A percentile compares a stretch with the other conserved stretches of the same genome.
Conservation (phyloP, 2,888 invertebrate genomes). For the Platypus cylindrus region DNA sequence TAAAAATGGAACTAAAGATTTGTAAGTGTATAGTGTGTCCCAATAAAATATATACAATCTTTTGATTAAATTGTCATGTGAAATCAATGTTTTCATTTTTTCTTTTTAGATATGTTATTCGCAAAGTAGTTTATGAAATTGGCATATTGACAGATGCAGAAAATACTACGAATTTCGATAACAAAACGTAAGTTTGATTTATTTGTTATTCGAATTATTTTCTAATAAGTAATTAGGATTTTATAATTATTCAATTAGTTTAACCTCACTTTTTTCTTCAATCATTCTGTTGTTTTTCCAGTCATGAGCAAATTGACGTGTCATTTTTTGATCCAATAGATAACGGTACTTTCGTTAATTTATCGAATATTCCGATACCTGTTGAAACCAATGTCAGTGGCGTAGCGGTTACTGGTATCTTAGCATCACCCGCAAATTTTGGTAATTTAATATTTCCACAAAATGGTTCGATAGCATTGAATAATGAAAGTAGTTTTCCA, state of each 20-base stretch:
- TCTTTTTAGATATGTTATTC: slow-evolving; percentile 40
- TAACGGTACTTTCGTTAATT: slow-evolving; percentile 38
- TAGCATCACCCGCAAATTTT: slow-evolving; percentile 33
- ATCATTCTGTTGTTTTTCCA: no score
- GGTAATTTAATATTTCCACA: slow-evolving; percentile 25
- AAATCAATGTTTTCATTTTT: neutral
- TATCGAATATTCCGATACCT: slow-evolving; percentile 41
- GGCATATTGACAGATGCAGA: slow-evolving; percentile 44
- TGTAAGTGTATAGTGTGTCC: slow-evolving; percentile 6
- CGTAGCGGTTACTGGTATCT: slow-evolving; percentile 40
- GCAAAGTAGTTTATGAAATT: slow-evolving; percentile 46
- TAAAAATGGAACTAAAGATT: slow-evolving; percentile 5
- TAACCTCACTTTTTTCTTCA: no score
- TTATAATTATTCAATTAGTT: no score
- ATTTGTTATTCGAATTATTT: no score
- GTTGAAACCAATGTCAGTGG: slow-evolving; percentile 43
- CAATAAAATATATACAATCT: neutral
- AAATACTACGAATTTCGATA: slow-evolving; percentile 28
- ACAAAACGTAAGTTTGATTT: slow-evolving; percentile 27
- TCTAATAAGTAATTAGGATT: no score
- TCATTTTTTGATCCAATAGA: slow-evolving; percentile 40
- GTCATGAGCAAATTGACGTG: slow-evolving; percentile 41
- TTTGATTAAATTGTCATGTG: no score
- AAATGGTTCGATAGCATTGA: slow-evolving; percentile 17
- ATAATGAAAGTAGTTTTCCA: slow-evolving; percentile 14